A percentile compares a stretch with the other conserved stretches of the same genome.
phyloP scores from a whole-genome alignment of 2,797 vertebrate species.

The Dendrocincla fuliginosa region DNA sequence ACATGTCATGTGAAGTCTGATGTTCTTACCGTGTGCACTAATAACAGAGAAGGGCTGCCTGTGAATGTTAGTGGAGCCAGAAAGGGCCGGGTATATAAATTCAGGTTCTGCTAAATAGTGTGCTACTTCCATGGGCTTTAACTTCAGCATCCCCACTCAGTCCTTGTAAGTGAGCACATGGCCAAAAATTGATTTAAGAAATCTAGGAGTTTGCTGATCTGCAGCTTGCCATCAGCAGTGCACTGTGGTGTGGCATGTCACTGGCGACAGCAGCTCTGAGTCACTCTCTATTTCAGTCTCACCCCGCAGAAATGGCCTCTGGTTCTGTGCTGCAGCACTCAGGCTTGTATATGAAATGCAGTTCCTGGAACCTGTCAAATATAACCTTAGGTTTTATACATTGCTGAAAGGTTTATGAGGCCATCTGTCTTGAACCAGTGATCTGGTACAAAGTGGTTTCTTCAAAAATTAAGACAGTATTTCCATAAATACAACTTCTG shows the following conservation, averaged over 20 bases:
- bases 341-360: neutral
- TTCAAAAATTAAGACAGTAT: neutral
- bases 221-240: accelerated
- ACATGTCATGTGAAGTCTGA: neutral
- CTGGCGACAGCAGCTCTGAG: neutral
- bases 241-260: accelerated
- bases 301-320: neutral
- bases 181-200: neutral
- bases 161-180: neutral
- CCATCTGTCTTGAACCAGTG: slow-evolving; percentile 9
- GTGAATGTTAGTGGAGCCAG: neutral
- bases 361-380: slow-evolving; percentile 7
- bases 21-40: neutral
- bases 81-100: neutral
- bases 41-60: neutral
- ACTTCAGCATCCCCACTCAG: neutral
- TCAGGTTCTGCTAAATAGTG: neutral
- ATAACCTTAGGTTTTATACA: slow-evolving; percentile 13
- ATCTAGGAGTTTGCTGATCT: neutral
- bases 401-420: slow-evolving; percentile 43
- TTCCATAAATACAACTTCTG: slow-evolving; percentile 9
- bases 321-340: slow-evolving; percentile 4
- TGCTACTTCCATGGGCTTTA: neutral
- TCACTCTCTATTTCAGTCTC: accelerated
- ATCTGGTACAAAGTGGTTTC: neutral